phyloP scores from a whole-genome alignment of 2,888 invertebrate genomes.

The Tetanocera ferruginea region DNA sequence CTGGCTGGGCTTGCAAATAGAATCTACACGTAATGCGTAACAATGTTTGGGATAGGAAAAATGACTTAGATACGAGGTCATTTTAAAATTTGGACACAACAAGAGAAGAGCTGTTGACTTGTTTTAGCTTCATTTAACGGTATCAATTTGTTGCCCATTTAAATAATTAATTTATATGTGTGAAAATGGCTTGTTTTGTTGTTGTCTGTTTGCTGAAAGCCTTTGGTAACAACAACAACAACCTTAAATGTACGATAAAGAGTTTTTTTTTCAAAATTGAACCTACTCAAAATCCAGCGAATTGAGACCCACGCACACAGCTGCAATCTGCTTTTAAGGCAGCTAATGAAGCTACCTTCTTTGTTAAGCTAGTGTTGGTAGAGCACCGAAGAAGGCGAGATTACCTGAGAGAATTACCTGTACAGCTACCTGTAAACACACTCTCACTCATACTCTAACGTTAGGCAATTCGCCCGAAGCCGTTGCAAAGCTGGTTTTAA shows the following conservation, averaged over 20 bases:
- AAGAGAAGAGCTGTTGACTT: neutral
- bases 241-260: conserved; percentile 27
- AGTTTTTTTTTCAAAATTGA: neutral
- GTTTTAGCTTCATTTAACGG: neutral
- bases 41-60: no score
- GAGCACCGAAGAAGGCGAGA: neutral
- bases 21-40: neutral
- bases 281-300: conserved; percentile 1
- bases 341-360: neutral
- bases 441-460: conserved; percentile 9
- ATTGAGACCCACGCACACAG: conserved; percentile 41
- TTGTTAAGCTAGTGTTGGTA: neutral
- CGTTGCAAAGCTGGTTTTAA: conserved; percentile 21
- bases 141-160: neutral
- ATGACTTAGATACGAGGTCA: no score
- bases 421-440: neutral
- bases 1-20: neutral
- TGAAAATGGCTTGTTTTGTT: conserved; percentile 11
- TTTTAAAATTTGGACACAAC: no score
- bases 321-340: conserved; percentile 32
- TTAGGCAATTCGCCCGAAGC: conserved; percentile 53
- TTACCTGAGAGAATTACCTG: neutral
- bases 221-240: conserved; percentile 40
- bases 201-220: conserved; percentile 1
- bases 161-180: conserved; percentile 40